Percentiles rank a stretch among this genome's conserved stretches.
phyloP scores from a whole-genome alignment of 2,113 vertebrate genomes.

The Calcarius ornatus region DNA sequence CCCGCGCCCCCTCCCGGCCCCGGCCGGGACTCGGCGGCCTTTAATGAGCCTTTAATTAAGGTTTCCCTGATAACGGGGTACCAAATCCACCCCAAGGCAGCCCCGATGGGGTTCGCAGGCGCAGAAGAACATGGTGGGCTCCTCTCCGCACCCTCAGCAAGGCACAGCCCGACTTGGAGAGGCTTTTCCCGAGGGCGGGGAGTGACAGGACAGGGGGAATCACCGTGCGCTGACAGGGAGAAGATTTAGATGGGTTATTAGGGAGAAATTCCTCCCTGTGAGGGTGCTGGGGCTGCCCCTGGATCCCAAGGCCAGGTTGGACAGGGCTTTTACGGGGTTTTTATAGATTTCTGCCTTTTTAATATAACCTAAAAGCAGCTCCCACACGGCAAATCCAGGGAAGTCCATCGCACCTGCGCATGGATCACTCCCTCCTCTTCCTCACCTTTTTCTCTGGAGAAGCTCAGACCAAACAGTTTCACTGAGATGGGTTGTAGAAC shows the following conservation, averaged over 20 bases:
- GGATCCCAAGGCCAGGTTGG: not conserved
- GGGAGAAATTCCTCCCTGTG: not conserved
- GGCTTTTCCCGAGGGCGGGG: not conserved
- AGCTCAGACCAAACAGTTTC: not conserved
- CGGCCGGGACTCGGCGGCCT: not conserved
- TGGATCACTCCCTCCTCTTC: not conserved
- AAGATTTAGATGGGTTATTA: not conserved
- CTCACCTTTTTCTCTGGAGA: not conserved
- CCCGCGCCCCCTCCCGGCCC: slow-evolving; percentile 1
- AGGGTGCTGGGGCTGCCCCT: not conserved
- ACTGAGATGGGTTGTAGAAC: fast-evolving
- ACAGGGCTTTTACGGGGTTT: fast-evolving
- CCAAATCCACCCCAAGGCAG: not conserved
- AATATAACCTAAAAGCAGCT: not conserved
- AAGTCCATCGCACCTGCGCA: fast-evolving
- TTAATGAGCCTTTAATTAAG: not conserved
- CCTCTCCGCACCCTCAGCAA: not conserved
- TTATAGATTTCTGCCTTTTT: not conserved
- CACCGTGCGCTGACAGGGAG: too few relatives aligned
- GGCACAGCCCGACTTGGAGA: not conserved
- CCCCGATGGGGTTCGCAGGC: fast-evolving
- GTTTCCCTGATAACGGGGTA: fast-evolving
- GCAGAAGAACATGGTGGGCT: not conserved
- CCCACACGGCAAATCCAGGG: fast-evolving
- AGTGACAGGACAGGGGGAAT: not conserved